Evolutionary conservation across 2,888 invertebrate genomes (phyloP).

Genomic region (Drosophila rubida): DNA sequence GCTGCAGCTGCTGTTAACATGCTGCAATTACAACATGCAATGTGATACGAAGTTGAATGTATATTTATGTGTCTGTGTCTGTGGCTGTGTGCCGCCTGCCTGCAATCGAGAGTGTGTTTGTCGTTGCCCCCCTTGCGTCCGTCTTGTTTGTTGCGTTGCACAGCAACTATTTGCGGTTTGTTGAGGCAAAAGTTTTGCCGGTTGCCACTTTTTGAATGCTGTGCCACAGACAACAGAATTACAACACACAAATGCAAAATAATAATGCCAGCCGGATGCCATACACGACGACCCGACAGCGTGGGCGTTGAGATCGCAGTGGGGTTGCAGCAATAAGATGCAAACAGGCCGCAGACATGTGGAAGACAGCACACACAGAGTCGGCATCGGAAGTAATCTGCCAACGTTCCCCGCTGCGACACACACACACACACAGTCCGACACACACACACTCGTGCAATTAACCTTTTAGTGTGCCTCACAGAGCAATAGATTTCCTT

Average conservation of each 20-base stretch:
- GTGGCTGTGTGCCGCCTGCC: neutral
- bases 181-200: constrained; percentile 20
- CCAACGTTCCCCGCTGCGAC: neutral
- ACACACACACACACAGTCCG: neutral
- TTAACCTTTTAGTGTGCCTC: constrained; percentile 27
- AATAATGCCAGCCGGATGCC: constrained; percentile 42
- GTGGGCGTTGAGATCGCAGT: constrained; percentile 18
- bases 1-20: constrained; percentile 28
- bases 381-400: constrained; percentile 38
- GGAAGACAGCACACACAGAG: constrained; percentile 12
- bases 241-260: constrained; percentile 41
- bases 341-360: constrained; percentile 9
- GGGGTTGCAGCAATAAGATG: constrained; percentile 32
- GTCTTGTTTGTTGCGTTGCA: constrained; percentile 14
- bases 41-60: constrained; percentile 8
- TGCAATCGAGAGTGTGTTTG: no score
- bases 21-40: constrained; percentile 46
- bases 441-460: constrained; percentile 11
- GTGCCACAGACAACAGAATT: constrained; percentile 44
- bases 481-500: constrained; percentile 17
- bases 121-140: neutral
- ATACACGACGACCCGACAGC: neutral
- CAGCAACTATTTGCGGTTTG: constrained; percentile 33
- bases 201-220: constrained; percentile 34
- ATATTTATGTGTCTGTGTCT: neutral